Percentiles rank a stretch among this genome's conserved stretches.
phyloP scores from a whole-genome alignment of 2,888 invertebrate species.

The Stenchaetothrips biformis region DNA sequence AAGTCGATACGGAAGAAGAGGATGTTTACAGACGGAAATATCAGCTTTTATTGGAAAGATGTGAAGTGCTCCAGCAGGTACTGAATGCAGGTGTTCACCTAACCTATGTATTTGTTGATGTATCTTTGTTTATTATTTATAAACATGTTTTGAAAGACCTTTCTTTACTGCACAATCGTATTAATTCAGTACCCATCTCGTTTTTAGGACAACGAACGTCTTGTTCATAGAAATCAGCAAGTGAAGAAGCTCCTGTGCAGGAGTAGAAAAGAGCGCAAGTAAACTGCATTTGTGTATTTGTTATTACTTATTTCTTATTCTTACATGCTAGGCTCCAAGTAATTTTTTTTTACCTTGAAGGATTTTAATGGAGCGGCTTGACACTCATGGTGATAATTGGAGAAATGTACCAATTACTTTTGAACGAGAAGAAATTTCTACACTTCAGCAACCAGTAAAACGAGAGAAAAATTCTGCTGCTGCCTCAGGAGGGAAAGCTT shows the following conservation, averaged over 20 bases:
- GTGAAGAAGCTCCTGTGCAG: conserved; percentile 64
- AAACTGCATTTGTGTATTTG: conserved; percentile 29
- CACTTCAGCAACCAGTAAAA: neutral
- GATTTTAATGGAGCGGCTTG: conserved; percentile 62
- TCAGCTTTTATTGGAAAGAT: conserved; percentile 65
- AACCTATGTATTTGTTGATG: conserved; percentile 32
- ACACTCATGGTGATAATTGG: conserved; percentile 66
- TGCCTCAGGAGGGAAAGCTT: conserved; percentile 27
- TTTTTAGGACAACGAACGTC: conserved; percentile 64
- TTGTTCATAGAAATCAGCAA: conserved; percentile 64
- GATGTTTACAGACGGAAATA: conserved; percentile 69
- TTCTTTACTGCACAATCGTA: conserved; percentile 1
- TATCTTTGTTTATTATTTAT: conserved; percentile 25
- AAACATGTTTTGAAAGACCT: neutral
- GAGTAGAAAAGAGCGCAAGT: conserved; percentile 61
- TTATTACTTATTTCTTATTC: neutral
- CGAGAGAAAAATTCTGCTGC: neutral
- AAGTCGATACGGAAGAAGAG: conserved; percentile 56
- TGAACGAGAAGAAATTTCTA: conserved; percentile 34
- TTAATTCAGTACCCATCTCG: neutral
- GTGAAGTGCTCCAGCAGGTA: conserved; percentile 64
- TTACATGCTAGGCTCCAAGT: neutral
- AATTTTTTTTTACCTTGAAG: conserved; percentile 42
- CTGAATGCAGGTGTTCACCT: conserved; percentile 12
- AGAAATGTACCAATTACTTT: conserved; percentile 53